Conservation (phyloP, 1,140 invertebrate genomes). For the Andrena cerasifolii region DNA sequence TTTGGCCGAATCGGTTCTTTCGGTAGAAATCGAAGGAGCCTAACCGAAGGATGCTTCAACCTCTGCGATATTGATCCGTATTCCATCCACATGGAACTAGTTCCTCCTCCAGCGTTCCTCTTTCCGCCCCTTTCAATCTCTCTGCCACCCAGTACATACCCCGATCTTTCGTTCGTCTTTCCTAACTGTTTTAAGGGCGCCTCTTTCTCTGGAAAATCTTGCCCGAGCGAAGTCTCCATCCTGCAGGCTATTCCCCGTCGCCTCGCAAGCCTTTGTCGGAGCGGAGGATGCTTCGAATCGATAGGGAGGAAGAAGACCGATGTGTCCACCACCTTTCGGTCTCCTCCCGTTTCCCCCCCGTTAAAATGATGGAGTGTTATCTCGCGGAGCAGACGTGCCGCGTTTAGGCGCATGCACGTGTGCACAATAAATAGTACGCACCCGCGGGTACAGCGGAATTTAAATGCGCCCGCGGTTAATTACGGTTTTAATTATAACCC, state of each 20-base stretch:
- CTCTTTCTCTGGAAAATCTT: background rate
- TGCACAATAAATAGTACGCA: background rate
- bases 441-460: constrained; percentile 2
- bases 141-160: background rate
- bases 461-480: constrained; percentile 46
- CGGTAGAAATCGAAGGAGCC: constrained; percentile 25
- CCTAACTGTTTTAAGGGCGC: background rate
- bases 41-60: constrained; percentile 47
- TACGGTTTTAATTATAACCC: constrained; percentile 53
- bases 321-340: too few species aligned
- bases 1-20: background rate
- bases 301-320: too few species aligned
- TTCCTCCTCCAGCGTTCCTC: constrained; percentile 21
- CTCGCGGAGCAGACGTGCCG: too few species aligned
- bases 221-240: background rate
- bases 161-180: constrained; percentile 1
- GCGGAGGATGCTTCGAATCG: constrained; percentile 1
- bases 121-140: background rate
- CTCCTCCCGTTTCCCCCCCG: too few species aligned
- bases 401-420: too few species aligned
- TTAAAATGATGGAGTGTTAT: too few species aligned
- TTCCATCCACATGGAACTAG: constrained; percentile 48
- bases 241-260: background rate
- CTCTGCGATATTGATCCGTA: constrained; percentile 57
- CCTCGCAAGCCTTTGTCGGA: background rate